Evolutionary conservation across 2,113 vertebrate species (phyloP), one percentile per base, ranked within the genome.

Genomic region (Heterotis niloticus): DNA sequence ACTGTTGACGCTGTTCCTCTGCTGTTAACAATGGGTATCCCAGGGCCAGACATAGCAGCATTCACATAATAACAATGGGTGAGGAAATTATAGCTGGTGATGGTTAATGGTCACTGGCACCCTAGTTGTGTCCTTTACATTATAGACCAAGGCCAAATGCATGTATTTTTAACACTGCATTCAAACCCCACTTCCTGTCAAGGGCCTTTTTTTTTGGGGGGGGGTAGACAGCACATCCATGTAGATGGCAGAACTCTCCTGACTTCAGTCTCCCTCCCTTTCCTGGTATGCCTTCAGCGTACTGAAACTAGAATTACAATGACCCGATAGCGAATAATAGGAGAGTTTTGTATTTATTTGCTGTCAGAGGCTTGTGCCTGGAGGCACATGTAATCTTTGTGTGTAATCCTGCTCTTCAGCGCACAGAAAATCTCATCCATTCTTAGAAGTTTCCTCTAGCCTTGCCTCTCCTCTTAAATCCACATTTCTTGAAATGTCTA

Each of bases 401-500:
- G 10, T 29, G 24, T 69, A 29, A 34, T 10, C 24, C 13, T 69
- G 67, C 1, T 34, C 28, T 29, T 14, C 28, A 28, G 26, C 4
- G 14, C 67, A 14, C 26, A 69, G 64, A 66, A 66, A 66, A 66
- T 66, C 64, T 11, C 3, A 66, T 66, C 16, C 16, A 20, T 66
- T 66, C 64, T 24, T 24, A 65, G 59, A 76, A 51, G 29, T 57
- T 76, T 18, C 29, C 12, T 18, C 24, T 59, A 75, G 54, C 51
- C 66, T 34, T 18, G 34, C 10, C 9, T 51, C 34, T 18, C 16
- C 14, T 7, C 24, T 13, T n/a, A 16, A 70, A 26, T 57, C 71
- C 54, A 20, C 56, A 74, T 52, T 57, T 71, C 69, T 71, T 57
- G 20, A 74, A 74, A 74, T 54, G 71, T 57, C n/a, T 74, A 26